phyloP scores from a whole-genome alignment of 1,140 invertebrate genomes.

The Drosophila prosaltans region DNA sequence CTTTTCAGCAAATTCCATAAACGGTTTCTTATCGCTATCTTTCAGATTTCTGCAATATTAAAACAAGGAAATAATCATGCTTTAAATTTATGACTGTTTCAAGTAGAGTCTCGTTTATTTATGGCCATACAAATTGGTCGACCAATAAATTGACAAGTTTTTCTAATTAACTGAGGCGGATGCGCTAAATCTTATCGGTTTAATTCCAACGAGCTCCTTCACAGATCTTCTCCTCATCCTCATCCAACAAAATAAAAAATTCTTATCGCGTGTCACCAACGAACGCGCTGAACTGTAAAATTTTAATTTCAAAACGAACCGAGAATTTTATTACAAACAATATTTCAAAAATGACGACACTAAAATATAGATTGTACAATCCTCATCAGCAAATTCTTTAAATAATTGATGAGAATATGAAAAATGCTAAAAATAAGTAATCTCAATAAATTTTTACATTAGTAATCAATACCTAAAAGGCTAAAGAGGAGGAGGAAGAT shows the following conservation, averaged over 20 bases:
- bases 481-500: no score
- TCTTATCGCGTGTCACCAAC: conserved; percentile 52
- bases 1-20: conserved; percentile 95
- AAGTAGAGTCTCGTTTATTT: conserved; percentile 62
- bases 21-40: conserved; percentile 95
- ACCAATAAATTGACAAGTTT: conserved; percentile 40
- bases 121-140: conserved; percentile 65
- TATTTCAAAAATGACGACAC: conserved; percentile 39
- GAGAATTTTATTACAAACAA: conserved; percentile 71
- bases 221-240: conserved; percentile 15
- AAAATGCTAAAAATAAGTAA: conserved; percentile 2
- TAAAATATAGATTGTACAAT: conserved; percentile 27
- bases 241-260: conserved; percentile 13
- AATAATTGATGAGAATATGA: neutral
- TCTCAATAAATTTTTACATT: neutral
- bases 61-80: conserved; percentile 18
- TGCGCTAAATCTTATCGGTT: conserved; percentile 59
- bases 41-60: conserved; percentile 88
- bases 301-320: conserved; percentile 66
- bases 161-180: conserved; percentile 66
- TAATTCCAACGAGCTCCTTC: conserved; percentile 8
- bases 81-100: conserved; percentile 43
- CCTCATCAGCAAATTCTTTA: neutral
- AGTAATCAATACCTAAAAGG: no score
- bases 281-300: conserved; percentile 65